A percentile compares a stretch with the other conserved stretches of the same genome.
phyloP scores from a whole-genome alignment of 1,140 invertebrate genomes.

The Cephus cinctus region DNA sequence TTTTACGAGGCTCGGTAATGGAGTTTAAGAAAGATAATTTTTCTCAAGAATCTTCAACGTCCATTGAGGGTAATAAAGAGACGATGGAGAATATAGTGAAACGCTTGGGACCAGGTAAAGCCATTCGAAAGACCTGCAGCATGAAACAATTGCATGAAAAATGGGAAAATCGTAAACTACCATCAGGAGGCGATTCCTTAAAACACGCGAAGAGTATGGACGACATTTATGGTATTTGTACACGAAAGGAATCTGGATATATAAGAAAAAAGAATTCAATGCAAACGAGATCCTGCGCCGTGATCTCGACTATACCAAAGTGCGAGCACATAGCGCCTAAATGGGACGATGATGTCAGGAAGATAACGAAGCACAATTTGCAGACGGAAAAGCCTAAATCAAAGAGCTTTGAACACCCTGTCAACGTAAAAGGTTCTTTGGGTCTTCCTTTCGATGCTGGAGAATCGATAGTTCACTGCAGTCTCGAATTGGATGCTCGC shows the following conservation, averaged over 20 bases:
- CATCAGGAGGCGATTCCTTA: not conserved
- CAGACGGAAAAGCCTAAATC: not conserved
- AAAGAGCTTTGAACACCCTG: not conserved
- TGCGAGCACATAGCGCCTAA: constrained; percentile 20
- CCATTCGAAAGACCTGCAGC: too few relatives aligned
- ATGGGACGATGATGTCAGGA: not conserved
- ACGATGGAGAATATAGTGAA: too few relatives aligned
- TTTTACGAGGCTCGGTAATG: too few relatives aligned
- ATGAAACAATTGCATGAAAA: too few relatives aligned
- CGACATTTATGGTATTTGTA: constrained; percentile 4
- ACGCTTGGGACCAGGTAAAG: too few relatives aligned
- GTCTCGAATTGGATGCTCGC: too few relatives aligned
- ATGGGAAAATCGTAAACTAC: too few relatives aligned
- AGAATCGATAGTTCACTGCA: not conserved
- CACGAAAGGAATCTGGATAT: not conserved
- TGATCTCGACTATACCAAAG: constrained; percentile 43
- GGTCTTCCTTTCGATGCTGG: not conserved
- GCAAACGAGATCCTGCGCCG: constrained; percentile 19
- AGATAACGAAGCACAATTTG: not conserved
- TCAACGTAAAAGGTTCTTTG: not conserved
- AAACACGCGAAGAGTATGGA: constrained; percentile 11
- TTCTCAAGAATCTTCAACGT: too few relatives aligned
- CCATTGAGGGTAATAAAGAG: too few relatives aligned
- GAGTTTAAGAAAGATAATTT: too few relatives aligned
- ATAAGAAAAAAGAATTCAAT: not conserved